Evolutionary conservation across 2,113 vertebrate species (phyloP), one percentile per base, ranked within the genome.

Genomic region (Hemibates koningsi): DNA sequence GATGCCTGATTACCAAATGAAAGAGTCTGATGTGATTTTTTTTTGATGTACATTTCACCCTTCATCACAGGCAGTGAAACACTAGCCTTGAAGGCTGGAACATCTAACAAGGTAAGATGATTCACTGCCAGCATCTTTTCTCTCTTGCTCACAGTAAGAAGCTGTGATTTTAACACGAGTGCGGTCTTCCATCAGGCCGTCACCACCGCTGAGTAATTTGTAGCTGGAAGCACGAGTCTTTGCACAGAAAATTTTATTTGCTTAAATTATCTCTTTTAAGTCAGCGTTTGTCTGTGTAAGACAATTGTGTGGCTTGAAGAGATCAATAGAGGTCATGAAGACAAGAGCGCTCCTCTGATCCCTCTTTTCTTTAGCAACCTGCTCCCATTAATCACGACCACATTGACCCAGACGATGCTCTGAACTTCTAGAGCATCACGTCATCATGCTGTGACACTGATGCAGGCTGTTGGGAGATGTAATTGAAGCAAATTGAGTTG

Each of bases 401-500:
- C 19, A 45, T 71, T 24, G 10, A 56, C 63, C 38, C 41, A 82
- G 63, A 73, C 17, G n/a, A 79, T 61, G 63, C 48, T 41, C 52
- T 82, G 41, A 84, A 71, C 85, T 71, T 29, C 10, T 16, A 10
- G 59, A 82, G 21, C 59, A 50, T 59, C 82, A 11, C 10, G 63
- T 6, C 73, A 38, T 81, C 84, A 7, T 41, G 43, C 41, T 9
- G n/a, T 80, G 86, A 34, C 57, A 38, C 21, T 52, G 66, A 80
- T 19, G 68, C 66, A 29, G 32, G 87, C 83, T 90, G 90, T 87
- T 89, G 88, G 13, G 57, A 86, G 71, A 38, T 82, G 85, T 92
- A 93, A 95, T 88, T 87, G 66, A 83, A 92, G 83, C 83, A 87
- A 88, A 91, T 24, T 84, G 59, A 88, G 83, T 54, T 29, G 29